Base-by-base conservation (phyloP, 1,140 invertebrate genomes). In the Coenobita brevimanus region DNA sequence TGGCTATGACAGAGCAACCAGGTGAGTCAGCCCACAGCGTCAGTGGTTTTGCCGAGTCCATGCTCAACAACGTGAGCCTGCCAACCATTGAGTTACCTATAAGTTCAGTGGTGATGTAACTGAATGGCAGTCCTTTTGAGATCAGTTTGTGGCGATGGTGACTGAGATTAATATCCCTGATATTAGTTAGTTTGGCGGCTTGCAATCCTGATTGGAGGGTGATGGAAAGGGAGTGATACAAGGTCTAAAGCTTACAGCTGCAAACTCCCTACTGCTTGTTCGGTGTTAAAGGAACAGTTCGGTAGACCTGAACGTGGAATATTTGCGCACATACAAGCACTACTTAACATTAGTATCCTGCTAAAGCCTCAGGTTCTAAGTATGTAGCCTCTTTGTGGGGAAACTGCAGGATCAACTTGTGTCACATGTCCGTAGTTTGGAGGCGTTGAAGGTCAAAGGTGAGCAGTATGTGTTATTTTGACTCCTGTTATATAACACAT, bases 171-270 rank as follows among this genome's bases (percentile, higher is more conserved):
- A 82, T 43, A 46, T 87, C n/a, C 21, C 79, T 46, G 73, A 36
- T 30, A 76, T 84, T 17, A 76, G n/a, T 73, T 90, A 90, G 46
- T 86, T 90, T 50, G 80, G 41, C 24, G n/a, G 86, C n/a, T n/a
- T n/a, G n/a, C n/a, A 89, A 15, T 89, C 43, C 10, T 43, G 30
- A 21, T 69, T 89, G 36, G 1, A 81, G 36, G 88, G 60, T 17
- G 89, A 90, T n/a, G 43, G 50, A 78, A 78, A 79, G 57, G 10
- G 33, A 24, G 41, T 57, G 8, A 33, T 83, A 43, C 38, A 76
- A 27, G 86, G 89, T 13, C 41, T 89, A 24, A 24, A 50, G 10
- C 54, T 88, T 41, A 90, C 89, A n/a, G 57, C 57, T 41, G 79
- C 27, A 21, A 90, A 90, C 41, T 90, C 38, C 33, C 13, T 46